phyloP scores from a whole-genome alignment of 2,888 invertebrate species.

The Oxytorus armatus region DNA sequence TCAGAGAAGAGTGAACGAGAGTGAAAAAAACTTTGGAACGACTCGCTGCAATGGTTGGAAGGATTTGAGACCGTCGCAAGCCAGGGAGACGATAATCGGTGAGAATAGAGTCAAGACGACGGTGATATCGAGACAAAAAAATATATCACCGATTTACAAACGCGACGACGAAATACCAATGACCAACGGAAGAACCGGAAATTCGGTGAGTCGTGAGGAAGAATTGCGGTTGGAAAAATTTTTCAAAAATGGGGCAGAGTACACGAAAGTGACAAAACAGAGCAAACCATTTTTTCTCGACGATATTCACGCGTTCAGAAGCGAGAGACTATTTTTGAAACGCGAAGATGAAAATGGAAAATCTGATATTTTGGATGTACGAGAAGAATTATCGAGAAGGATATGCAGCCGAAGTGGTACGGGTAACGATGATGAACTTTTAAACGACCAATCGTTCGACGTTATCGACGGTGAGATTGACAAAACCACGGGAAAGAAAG shows the following conservation, averaged over 20 bases:
- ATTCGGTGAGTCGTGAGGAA: constrained; percentile 72
- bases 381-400: constrained; percentile 69
- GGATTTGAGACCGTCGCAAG: constrained; percentile 34
- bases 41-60: constrained; percentile 44
- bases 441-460: background rate
- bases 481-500: no score
- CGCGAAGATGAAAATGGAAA: background rate
- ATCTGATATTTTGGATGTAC: constrained; percentile 56
- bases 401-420: no score
- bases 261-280: constrained; percentile 68
- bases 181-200: background rate
- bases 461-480: constrained; percentile 15
- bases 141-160: constrained; percentile 68
- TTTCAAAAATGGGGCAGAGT: constrained; percentile 71
- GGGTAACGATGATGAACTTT: constrained; percentile 13
- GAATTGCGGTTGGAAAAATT: constrained; percentile 63
- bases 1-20: no score
- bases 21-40: no score
- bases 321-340: background rate
- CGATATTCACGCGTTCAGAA: no score
- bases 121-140: constrained; percentile 70
- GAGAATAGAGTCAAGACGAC: constrained; percentile 69
- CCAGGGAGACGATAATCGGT: constrained; percentile 32
- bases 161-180: constrained; percentile 58
- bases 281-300: no score